Evolutionary conservation across 2,888 invertebrate species (phyloP).

Genomic region (Digitonthophagus gazella): DNA sequence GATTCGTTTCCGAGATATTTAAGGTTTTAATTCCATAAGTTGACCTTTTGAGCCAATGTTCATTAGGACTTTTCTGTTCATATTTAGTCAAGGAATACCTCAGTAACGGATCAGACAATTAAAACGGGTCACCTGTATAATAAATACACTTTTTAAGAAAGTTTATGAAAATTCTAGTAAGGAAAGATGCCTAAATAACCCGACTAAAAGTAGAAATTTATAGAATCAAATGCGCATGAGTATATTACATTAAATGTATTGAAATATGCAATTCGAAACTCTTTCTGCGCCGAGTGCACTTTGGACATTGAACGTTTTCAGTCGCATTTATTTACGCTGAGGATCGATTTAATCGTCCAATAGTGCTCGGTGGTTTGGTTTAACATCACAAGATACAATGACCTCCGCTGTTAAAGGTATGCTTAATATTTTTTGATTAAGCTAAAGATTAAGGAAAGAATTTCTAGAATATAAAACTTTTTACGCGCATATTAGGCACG

Average conservation of each 20-base stretch:
- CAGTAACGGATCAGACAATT: no score
- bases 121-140: no score
- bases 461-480: no score
- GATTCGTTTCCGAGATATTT: no score
- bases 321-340: not conserved
- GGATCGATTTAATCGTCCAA: constrained; percentile 5
- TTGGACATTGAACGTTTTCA: constrained; percentile 26
- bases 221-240: not conserved
- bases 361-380: not conserved
- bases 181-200: not conserved
- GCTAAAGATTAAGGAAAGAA: no score
- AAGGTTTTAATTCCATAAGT: no score
- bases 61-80: no score
- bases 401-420: constrained; percentile 53
- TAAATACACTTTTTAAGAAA: no score
- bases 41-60: no score
- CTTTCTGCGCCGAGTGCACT: constrained; percentile 19
- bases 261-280: not conserved
- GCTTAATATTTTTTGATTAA: constrained; percentile 13
- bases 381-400: constrained; percentile 40
- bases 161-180: no score
- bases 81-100: no score
- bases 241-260: not conserved
- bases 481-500: no score
- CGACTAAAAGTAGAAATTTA: not conserved